These are phyloP conservation scores for Candidula unifasciata DNA, from an alignment of 2,888 invertebrate genomes.

Conservation along the genomic window DNA sequence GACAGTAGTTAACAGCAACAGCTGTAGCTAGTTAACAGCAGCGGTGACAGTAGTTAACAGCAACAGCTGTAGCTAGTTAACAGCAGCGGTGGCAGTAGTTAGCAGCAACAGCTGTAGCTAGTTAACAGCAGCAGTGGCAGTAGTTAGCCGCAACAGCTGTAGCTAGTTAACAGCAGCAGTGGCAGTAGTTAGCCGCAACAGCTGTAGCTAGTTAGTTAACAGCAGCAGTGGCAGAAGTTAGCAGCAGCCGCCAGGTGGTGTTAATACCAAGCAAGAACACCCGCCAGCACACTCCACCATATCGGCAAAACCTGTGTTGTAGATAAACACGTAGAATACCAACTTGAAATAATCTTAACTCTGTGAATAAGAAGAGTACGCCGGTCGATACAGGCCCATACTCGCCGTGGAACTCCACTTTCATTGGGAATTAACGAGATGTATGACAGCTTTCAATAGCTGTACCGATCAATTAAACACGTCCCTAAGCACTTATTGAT, in stretches of 20 bases:
- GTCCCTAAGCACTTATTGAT: slow-evolving; percentile 9
- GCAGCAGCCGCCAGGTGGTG: background rate
- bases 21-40: too few species aligned
- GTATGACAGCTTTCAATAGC: background rate
- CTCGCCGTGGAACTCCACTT: too few species aligned
- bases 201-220: too few species aligned
- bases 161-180: background rate
- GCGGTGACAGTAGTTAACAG: too few species aligned
- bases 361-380: too few species aligned
- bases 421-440: slow-evolving; percentile 13
- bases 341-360: too few species aligned
- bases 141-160: background rate
- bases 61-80: too few species aligned
- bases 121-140: background rate
- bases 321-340: too few species aligned
- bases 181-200: background rate
- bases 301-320: too few species aligned
- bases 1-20: too few species aligned
- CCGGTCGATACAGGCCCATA: too few species aligned
- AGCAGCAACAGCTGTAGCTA: background rate
- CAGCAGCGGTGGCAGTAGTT: background rate
- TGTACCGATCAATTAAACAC: background rate
- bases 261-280: background rate
- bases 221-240: background rate
- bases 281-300: too few species aligned